phyloP scores from a whole-genome alignment of 2,797 vertebrate genomes.

The Atherinosoma microstoma region DNA sequence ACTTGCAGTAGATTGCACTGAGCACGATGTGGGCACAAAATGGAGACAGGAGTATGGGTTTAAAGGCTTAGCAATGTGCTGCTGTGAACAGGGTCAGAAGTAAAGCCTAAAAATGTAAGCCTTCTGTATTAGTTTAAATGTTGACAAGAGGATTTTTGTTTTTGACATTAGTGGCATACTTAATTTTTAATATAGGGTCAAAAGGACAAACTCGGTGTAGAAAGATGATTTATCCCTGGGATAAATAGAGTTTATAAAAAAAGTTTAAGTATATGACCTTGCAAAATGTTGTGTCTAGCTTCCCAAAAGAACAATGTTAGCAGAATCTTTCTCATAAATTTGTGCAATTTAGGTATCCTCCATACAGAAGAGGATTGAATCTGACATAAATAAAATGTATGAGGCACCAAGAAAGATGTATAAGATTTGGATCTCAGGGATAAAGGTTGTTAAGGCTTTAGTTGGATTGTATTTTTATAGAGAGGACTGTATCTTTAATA shows the following conservation, averaged over 20 bases:
- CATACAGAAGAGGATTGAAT: not conserved
- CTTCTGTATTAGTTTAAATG: not conserved
- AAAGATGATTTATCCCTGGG: no score
- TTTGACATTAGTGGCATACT: not conserved
- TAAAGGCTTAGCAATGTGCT: not conserved
- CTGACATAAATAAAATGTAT: not conserved
- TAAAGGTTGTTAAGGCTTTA: not conserved
- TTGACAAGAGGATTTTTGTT: not conserved
- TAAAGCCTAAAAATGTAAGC: not conserved
- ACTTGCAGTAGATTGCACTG: not conserved
- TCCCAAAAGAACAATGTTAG: not conserved
- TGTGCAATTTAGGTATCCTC: not conserved
- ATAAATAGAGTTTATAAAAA: no score
- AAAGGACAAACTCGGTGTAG: not conserved
- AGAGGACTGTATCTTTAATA: not conserved
- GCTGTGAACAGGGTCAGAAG: conserved; percentile 3
- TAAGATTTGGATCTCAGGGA: not conserved
- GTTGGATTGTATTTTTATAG: not conserved
- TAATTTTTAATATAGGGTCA: not conserved
- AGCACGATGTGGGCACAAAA: not conserved
- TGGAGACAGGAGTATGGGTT: conserved; percentile 1
- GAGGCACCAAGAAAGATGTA: not conserved
- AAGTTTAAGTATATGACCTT: not conserved
- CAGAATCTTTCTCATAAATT: not conserved
- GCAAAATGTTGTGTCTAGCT: not conserved